Percentiles rank a stretch among this genome's conserved stretches.
Conservation (phyloP, 37 sponge, comb jelly and placozoan genomes). For the Theonella swinhoei region DNA sequence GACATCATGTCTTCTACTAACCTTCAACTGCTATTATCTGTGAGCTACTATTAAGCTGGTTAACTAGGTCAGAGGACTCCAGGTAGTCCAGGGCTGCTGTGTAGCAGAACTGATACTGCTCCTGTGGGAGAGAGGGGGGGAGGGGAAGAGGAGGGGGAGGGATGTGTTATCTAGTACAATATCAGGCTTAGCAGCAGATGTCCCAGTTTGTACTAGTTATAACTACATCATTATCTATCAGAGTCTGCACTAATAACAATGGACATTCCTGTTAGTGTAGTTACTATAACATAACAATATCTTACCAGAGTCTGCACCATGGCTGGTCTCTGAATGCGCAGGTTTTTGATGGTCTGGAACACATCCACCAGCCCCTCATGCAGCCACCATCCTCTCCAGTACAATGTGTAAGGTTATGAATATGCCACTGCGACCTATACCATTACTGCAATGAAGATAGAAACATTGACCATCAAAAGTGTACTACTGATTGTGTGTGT, state of each 20-base stretch:
- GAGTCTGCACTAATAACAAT: no score
- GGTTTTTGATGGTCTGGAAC: conserved; percentile 91
- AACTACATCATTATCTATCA: background rate
- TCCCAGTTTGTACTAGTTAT: no score
- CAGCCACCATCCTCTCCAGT: conserved; percentile 73
- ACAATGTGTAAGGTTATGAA: conserved; percentile 85
- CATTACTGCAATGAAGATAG: no score
- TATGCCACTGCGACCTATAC: conserved; percentile 91
- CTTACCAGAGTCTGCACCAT: conserved; percentile 97
- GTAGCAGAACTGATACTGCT: conserved; percentile 86
- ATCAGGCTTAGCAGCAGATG: no score
- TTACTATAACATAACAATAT: no score
- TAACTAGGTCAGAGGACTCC: conserved; percentile 16
- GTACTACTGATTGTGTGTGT: no score
- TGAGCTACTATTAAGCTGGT: background rate
- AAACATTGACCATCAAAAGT: no score
- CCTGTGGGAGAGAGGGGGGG: conserved; percentile 50
- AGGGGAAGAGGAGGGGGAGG: no score
- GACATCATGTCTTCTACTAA: no score
- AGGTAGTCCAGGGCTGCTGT: conserved; percentile 65
- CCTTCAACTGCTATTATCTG: no score
- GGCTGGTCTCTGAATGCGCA: conserved; percentile 92
- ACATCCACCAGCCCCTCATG: conserved; percentile 92
- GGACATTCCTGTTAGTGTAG: no score
- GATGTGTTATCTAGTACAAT: background rate